Base-by-base conservation (phyloP, 2,888 invertebrate species). In the Eledona agricola region DNA sequence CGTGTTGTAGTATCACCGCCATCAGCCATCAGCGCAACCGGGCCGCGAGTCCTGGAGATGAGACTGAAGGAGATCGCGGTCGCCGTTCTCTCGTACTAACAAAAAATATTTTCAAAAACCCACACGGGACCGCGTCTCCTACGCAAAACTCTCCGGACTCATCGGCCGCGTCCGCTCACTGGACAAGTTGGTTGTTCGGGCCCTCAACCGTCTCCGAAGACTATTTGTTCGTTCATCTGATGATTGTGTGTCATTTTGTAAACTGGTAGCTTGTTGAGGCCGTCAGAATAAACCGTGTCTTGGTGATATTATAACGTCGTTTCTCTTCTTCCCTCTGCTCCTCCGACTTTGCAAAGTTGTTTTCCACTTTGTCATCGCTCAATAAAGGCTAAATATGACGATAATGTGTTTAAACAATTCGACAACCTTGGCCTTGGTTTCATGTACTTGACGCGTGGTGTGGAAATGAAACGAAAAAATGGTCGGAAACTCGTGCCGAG, bases 211-310 rank as follows among this genome's bases (percentile, higher is more conserved):
- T 17, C n/a, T n/a, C n/a, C n/a, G n/a, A n/a, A n/a, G 26, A 23
- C 26, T 28, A 17, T 11, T 40, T 28, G 11, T 28, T 40, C 64
- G 60, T 59, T 51, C 42, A 55, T 53, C 55, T 19, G 23, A 51
- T 51, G 51, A 54, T 53, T 34, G 34, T 35, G 12, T 55, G 49
- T 54, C 31, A 75, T 81, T 86, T 86, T 85, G 85, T 81, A 81
- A 81, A 86, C 85, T 85, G 85, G 84, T 79, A 79, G 79, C 68
- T 72, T 72, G 72, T 73, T 73, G 73, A 73, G 73, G 72, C 67
- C 66, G 72, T 71, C 72, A 72, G 72, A 74, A 74, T 73, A 73
- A 71, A 74, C 70, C 72, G 71, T 72, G 73, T 74, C 74, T 70
- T 73, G 72, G 72, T 74, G 72, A 73, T 73, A 72, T 71, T 70